These are phyloP conservation scores for Melipona bicolor DNA, from an alignment of 2,888 invertebrate genomes.

Conservation along the genomic window DNA sequence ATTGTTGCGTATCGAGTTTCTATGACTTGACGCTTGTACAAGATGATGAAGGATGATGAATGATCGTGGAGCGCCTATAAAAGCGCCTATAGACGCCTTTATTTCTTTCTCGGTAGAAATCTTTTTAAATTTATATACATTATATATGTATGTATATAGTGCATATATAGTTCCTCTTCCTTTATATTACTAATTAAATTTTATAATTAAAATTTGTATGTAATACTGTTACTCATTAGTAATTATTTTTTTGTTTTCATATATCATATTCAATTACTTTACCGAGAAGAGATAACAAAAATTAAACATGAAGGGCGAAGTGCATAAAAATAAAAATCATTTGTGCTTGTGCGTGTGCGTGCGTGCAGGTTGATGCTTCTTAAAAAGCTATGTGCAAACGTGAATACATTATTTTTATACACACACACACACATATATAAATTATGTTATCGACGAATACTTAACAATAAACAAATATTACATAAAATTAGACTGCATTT, in stretches of 20 bases:
- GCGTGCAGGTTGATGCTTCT: slow-evolving; percentile 54
- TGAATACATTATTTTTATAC: slow-evolving; percentile 3
- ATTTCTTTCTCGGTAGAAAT: slow-evolving; percentile 42
- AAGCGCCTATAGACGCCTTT: slow-evolving; percentile 63
- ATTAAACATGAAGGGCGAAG: slow-evolving; percentile 41
- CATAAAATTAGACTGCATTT: neutral
- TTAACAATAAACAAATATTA: neutral
- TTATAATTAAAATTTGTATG: neutral
- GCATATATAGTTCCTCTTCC: no score
- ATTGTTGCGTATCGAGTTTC: slow-evolving; percentile 69
- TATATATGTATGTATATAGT: no score
- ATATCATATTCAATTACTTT: neutral
- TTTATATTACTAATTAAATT: no score
- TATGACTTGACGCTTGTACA: slow-evolving; percentile 75
- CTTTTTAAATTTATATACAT: neutral
- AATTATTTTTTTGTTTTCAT: neutral
- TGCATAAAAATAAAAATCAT: slow-evolving; percentile 49
- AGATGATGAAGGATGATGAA: slow-evolving; percentile 75
- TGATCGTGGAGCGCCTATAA: slow-evolving; percentile 73
- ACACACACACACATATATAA: neutral
- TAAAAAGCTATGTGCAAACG: slow-evolving; percentile 14
- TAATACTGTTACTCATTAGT: neutral
- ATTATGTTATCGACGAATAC: neutral
- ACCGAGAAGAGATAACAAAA: slow-evolving; percentile 46
- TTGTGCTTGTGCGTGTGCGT: slow-evolving; percentile 61